Evolutionary conservation across 2,797 vertebrate genomes (phyloP), one percentile per base, ranked within the genome.

Genomic region (Parambassis ranga): DNA sequence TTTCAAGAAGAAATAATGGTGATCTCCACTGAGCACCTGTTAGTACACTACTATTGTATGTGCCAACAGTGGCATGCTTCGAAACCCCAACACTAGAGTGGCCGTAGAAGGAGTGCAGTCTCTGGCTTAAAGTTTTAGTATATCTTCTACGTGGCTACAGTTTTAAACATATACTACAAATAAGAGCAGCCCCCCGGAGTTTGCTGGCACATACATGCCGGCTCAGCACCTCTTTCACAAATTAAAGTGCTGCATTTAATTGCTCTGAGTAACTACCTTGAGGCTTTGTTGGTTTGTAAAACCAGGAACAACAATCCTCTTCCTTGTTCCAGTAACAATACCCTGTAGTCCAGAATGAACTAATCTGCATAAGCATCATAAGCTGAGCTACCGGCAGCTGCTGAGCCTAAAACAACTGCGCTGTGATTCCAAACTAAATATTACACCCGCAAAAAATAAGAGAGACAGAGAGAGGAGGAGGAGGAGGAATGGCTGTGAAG

Each of bases 301-400:
- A 75, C 30, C 26, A 5, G 57, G 35, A 75, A 55, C 33, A 52
- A 19, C 22, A 52, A 23, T 50, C 48, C 10, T 43, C 46, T 42
- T 11, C 15, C 32, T 19, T 36, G 13, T 51, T 74, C 58, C 69
- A 63, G 56, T 35, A 36, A 68, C 38, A 67, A 46, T 59, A 64
- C n/a, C 30, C 51, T 42, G 30, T 42, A 18, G 44, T 66, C 52
- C 68, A 81, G 28, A 66, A 49, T 33, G 23, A 72, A 71, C 67
- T 61, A 57, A 69, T 73, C 42, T 50, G 39, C 49, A 59, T 63
- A 50, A 33, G 66, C 55, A 48, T 36, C 37, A 39, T 27, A 33
- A 76, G 3, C 18, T 26, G 41, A 39, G 14, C 39, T 22, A 33
- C 46, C 3, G 3, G 20, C 46, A 66, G 46, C 6, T n/a, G 8